A percentile compares a stretch with the other conserved stretches of the same genome.
Conservation (phyloP, 1,140 invertebrate genomes). For the Oedothorax gibbosus region DNA sequence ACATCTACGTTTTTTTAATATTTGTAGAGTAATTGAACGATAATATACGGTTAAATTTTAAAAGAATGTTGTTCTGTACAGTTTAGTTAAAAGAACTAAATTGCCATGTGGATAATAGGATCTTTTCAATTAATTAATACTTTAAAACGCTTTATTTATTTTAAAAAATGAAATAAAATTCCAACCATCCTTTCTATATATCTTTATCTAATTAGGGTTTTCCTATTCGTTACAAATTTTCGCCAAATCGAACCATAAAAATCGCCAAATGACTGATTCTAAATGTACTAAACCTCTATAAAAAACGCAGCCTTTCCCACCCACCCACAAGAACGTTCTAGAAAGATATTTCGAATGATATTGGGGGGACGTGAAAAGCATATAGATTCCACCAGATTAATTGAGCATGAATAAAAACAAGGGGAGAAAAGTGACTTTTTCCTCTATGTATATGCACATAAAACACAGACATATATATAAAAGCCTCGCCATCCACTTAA, state of each 20-base stretch:
- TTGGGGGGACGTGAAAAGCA: conserved; percentile 47
- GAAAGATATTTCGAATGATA: conserved; percentile 35
- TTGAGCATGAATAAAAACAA: conserved; percentile 59
- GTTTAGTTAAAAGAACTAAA: too few species aligned
- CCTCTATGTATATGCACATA: conserved; percentile 24
- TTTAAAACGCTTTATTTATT: too few species aligned
- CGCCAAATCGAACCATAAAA: background rate
- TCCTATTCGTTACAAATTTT: background rate
- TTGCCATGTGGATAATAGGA: too few species aligned
- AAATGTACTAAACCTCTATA: conserved; percentile 16
- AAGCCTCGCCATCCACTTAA: conserved; percentile 23
- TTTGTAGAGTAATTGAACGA: too few species aligned
- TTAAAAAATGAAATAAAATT: too few species aligned
- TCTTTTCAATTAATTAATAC: too few species aligned
- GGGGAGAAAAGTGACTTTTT: conserved; percentile 7
- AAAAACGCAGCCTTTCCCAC: conserved; percentile 12
- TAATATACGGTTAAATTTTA: too few species aligned
- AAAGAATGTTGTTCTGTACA: too few species aligned
- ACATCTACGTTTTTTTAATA: too few species aligned
- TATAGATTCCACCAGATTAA: conserved; percentile 59
- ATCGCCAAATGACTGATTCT: background rate
- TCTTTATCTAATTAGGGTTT: too few species aligned
- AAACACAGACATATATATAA: conserved; percentile 17
- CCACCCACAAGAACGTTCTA: conserved; percentile 8
- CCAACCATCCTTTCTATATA: too few species aligned